Evolutionary conservation across 2,797 vertebrate species (phyloP).

Genomic region (Etheostoma nigrum): DNA sequence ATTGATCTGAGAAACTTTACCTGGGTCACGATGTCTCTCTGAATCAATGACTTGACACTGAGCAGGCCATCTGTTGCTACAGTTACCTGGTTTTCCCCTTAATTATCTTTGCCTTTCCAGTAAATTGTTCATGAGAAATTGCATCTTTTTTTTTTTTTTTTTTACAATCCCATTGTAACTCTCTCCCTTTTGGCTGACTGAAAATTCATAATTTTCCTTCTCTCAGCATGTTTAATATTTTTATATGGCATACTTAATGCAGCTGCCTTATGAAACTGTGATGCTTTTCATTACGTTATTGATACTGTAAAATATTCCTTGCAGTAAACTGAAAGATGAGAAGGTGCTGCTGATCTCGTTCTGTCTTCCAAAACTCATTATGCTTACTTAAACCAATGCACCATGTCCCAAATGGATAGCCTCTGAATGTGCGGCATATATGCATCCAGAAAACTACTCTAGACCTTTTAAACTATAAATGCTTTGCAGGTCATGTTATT

Average conservation of each 20-base stretch:
- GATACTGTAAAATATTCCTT: neutral
- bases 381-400: neutral
- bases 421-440: neutral
- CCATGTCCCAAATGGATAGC: neutral
- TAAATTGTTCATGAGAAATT: slow-evolving; percentile 31
- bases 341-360: neutral
- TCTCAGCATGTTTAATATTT: neutral
- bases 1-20: slow-evolving; percentile 66
- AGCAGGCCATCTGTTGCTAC: slow-evolving; percentile 64
- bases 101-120: slow-evolving; percentile 40
- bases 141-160: slow-evolving; percentile 8
- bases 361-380: neutral
- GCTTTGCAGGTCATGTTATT: neutral
- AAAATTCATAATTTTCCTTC: neutral
- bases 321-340: neutral
- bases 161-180: neutral
- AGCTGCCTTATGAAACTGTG: neutral
- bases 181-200: neutral
- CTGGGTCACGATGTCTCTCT: slow-evolving; percentile 61
- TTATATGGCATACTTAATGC: neutral
- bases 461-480: neutral
- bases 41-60: slow-evolving; percentile 69
- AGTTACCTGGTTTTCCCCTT: slow-evolving; percentile 60
- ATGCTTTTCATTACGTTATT: neutral
- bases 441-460: neutral